Evolutionary conservation across 64 coral and sea anemone genomes (phyloP), one percentile per base, ranked within the genome.

Genomic region (Montipora efflorescens): DNA sequence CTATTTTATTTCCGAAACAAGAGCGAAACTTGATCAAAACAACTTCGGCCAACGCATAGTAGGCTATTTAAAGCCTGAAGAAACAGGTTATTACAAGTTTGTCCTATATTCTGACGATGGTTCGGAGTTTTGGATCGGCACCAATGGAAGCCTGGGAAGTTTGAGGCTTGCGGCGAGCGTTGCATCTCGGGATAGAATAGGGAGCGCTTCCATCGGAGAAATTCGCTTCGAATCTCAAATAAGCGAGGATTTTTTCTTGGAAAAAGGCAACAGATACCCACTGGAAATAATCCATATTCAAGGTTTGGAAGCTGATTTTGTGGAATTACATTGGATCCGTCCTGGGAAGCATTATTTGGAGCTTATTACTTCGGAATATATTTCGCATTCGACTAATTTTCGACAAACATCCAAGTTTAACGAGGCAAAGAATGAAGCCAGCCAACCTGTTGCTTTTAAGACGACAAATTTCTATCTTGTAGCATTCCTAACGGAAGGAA

Each of bases 281-380:
- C 4, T 93, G 4, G 92, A 93, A 81, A 74, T 93, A 7, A 88
- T 93, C 58, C 92, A 93, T 69, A 48, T 93, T 47, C 87, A 89
- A 78, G 76, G 72, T 4, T 77, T 36, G 0, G 51, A 61, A 0
- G 67, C 59, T 59, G 92, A 62, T 80, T 73, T 80, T 75, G 83
- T 93, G 43, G 85, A 88, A 47, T 21, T 93, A 25, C 45, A 43
- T 10, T 93, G 92, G 92, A 79, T 93, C 36, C 84, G 50, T 11
- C 92, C 92, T 79, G 92, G 84, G 11, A 80, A 87, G 20, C 57
- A 69, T 4, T 50, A 80, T 57, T 74, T 93, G 67, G 84, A 79
- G 48, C 18, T 80, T 20, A 81, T 93, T 22, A 78, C 58, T 6
- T 76, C 74, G 4, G 74, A 62, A n/a, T 71, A 74, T n/a, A 71